Evolutionary conservation across 2,888 invertebrate species (phyloP).

Genomic region (Drosophila mimetica): DNA sequence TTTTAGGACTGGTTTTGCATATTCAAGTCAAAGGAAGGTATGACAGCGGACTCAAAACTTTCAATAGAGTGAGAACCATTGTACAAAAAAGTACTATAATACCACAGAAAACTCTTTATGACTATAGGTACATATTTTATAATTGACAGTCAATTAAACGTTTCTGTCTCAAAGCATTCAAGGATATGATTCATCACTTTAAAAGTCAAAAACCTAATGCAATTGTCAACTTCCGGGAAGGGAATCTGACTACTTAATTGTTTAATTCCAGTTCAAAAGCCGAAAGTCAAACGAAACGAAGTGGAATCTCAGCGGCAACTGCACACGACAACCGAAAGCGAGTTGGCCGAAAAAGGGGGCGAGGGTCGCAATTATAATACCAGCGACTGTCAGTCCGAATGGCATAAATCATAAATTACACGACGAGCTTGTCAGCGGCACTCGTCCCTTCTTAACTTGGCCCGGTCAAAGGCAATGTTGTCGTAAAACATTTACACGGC

Average conservation of each 20-base stretch:
- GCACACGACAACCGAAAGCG: constrained; percentile 18
- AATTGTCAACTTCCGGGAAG: no score
- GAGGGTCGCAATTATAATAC: constrained; percentile 31
- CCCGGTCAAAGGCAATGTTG: constrained; percentile 46
- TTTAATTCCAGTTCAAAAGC: constrained; percentile 10
- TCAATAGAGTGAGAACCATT: no score
- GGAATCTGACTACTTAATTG: neutral
- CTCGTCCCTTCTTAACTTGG: constrained; percentile 32
- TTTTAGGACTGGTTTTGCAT: neutral
- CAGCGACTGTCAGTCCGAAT: constrained; percentile 53
- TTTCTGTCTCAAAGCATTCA: no score
- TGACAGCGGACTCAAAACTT: no score
- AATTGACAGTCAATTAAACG: no score
- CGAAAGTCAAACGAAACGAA: constrained; percentile 33
- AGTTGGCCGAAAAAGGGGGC: neutral
- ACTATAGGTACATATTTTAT: no score
- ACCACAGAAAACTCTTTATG: no score
- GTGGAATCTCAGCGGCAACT: constrained; percentile 23
- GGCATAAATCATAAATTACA: constrained; percentile 67
- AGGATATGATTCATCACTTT: no score
- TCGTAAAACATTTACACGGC: constrained; percentile 50
- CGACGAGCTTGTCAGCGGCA: constrained; percentile 62
- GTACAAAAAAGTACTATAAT: no score
- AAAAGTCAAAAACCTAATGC: no score
- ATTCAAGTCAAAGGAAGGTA: neutral